These are phyloP conservation scores for Engraulis encrasicolus DNA, from an alignment of 2,113 vertebrate genomes.

Conservation along the genomic window DNA sequence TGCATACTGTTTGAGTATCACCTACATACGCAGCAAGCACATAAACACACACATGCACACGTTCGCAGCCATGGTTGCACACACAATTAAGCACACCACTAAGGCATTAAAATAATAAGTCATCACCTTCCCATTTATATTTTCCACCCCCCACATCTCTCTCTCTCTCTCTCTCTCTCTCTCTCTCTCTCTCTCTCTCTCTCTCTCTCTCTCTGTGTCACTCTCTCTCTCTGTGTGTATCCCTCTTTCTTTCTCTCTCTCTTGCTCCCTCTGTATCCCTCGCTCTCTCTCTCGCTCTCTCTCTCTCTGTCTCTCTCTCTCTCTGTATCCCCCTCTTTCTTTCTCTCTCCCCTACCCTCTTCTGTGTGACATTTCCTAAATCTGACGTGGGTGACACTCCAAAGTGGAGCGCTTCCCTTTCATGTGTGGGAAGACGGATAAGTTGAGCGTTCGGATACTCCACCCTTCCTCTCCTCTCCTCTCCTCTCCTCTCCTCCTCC, in stretches of 20 bases:
- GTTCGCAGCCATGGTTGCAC: slow-evolving; percentile 61
- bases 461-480: neutral
- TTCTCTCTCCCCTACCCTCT: slow-evolving; percentile 3
- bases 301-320: neutral
- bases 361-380: neutral
- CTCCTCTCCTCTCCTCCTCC: neutral
- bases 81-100: slow-evolving; percentile 66
- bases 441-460: slow-evolving; percentile 22
- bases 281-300: slow-evolving; percentile 34
- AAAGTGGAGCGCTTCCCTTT: neutral
- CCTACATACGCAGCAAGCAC: neutral
- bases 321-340: neutral
- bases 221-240: neutral
- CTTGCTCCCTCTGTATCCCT: neutral
- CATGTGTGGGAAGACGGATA: slow-evolving; percentile 9
- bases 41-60: slow-evolving; percentile 46
- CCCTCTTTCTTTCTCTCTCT: slow-evolving; percentile 1
- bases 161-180: slow-evolving; percentile 5
- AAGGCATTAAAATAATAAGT: slow-evolving; percentile 70
- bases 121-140: slow-evolving; percentile 25
- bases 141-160: neutral
- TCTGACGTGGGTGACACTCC: slow-evolving; percentile 3
- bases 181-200: slow-evolving; percentile 24
- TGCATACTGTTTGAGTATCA: neutral
- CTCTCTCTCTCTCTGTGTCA: slow-evolving; percentile 25